A percentile compares a stretch with the other conserved stretches of the same genome.
These are phyloP conservation scores for Hydroisotoma schaefferi DNA, from an alignment of 2,888 invertebrate species.

Conservation along the genomic window DNA sequence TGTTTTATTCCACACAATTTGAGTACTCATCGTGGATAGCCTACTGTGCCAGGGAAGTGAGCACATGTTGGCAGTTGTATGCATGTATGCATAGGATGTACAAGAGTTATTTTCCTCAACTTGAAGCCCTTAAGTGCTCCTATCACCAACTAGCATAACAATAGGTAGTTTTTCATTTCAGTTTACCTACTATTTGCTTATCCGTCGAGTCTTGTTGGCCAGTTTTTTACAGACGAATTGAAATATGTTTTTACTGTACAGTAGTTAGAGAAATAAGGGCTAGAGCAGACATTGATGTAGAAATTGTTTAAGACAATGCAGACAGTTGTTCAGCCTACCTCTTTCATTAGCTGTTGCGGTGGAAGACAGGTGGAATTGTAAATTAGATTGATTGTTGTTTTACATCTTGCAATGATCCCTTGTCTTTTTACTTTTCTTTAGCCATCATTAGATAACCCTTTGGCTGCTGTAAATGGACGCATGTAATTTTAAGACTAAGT, in stretches of 20 bases:
- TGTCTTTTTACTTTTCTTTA: not conserved
- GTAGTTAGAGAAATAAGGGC: too few relatives aligned
- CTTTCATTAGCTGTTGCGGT: conserved; percentile 8
- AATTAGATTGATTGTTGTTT: conserved; percentile 14
- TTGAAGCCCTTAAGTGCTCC: too few relatives aligned
- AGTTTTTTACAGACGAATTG: conserved; percentile 6
- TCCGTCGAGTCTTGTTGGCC: too few relatives aligned
- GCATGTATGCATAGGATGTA: too few relatives aligned
- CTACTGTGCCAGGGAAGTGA: too few relatives aligned
- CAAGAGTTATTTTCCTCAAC: too few relatives aligned
- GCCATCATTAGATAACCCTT: not conserved
- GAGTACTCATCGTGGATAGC: too few relatives aligned
- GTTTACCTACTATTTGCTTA: too few relatives aligned
- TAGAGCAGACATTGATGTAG: conserved; percentile 6
- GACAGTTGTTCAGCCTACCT: conserved; percentile 11
- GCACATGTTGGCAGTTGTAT: too few relatives aligned
- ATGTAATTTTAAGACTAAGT: not conserved
- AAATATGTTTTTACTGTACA: not conserved
- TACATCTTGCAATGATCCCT: not conserved
- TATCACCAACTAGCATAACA: too few relatives aligned
- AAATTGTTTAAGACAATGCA: conserved; percentile 11
- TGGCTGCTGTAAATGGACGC: not conserved
- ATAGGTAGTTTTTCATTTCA: too few relatives aligned
- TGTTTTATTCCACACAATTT: too few relatives aligned
- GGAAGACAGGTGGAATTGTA: conserved; percentile 12